Base-by-base conservation (phyloP, 1,140 invertebrate genomes). In the Campoletis sonorensis region DNA sequence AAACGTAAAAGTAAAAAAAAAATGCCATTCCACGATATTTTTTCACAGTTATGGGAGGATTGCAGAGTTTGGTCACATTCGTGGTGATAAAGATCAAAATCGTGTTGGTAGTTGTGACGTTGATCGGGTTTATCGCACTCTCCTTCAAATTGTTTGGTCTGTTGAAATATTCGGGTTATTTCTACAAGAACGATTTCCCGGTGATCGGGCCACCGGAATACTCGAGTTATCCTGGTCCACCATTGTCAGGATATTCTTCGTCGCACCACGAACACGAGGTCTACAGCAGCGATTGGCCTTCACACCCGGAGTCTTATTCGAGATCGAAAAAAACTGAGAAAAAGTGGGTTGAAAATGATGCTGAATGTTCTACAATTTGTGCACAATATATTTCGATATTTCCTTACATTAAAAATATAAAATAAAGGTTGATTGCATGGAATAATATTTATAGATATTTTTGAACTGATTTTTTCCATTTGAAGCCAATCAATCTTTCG, bases 61-160 rank as follows among this genome's bases (percentile, higher is more conserved):
- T 89, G 40, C 88, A 90, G 72, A 85, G 84, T 49, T 21, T 88
- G 61, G 79, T 86, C 10, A 79, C 85, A 23, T 49, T 89, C 77
- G 68, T 84, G 7, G 79, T 87, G 21, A 83, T 90, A 51, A 90
- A 90, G 84, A 86, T 89, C 72, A 90, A 90, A 79, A 83, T 90
- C 68, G 67, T 87, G 61, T 71, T 88, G 33, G 82, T 84, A 27
- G 68, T 87, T 27, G 79, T 87, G 27, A 85, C 86, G 11, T 80
- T 89, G 23, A 82, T 88, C 78, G 82, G 82, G 2, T 85, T 83
- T 23, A 23, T 88, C 11, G 83, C 83, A 21, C 54, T 82, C 45
- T 51, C 81, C 0, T 40, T 79, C 4, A 82, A 82, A 79, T 21
- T 82, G 18, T 30, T 82, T 49, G 70, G 81, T 16, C 3, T 82